Evolutionary conservation across 2,888 invertebrate species (phyloP).

Genomic region (Agriopis marginaria): DNA sequence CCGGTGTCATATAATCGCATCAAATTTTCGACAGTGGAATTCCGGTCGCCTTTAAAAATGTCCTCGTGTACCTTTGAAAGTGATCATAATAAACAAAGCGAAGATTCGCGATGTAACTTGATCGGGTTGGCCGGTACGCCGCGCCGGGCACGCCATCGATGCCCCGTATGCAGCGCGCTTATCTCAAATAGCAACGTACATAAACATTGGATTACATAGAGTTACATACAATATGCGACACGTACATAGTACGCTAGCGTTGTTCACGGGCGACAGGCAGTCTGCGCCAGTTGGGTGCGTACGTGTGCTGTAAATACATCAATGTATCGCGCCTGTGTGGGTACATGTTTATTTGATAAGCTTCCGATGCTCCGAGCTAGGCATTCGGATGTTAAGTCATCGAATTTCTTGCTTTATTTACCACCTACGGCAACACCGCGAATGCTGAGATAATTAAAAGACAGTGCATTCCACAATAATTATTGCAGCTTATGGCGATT

Average conservation of each 20-base stretch:
- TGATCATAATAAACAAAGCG: constrained; percentile 55
- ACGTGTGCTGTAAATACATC: constrained; percentile 77
- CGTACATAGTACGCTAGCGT: constrained; percentile 78
- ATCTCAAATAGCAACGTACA: constrained; percentile 65
- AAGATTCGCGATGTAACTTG: constrained; percentile 61
- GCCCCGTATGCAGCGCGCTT: constrained; percentile 56
- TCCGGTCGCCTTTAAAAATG: constrained; percentile 66
- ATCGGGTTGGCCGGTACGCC: constrained; percentile 47
- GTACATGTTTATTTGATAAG: constrained; percentile 83
- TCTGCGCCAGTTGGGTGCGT: constrained; percentile 76
- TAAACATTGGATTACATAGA: constrained; percentile 78
- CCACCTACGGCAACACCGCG: constrained; percentile 66
- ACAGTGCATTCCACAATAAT: constrained; percentile 47
- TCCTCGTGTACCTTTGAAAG: constrained; percentile 56
- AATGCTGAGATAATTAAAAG: constrained; percentile 44
- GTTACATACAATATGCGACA: constrained; percentile 69
- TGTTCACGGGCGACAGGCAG: constrained; percentile 84
- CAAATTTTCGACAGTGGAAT: constrained; percentile 72
- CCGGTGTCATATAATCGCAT: constrained; percentile 78
- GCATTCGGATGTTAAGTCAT: constrained; percentile 77
- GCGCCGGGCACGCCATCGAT: constrained; percentile 48
- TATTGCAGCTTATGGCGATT: constrained; percentile 39
- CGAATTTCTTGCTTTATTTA: constrained; percentile 69
- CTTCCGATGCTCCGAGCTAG: constrained; percentile 79
- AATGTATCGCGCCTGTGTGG: constrained; percentile 69